Evolutionary conservation across 2,888 invertebrate species (phyloP).

Genomic region (Pachydiplax longipennis): DNA sequence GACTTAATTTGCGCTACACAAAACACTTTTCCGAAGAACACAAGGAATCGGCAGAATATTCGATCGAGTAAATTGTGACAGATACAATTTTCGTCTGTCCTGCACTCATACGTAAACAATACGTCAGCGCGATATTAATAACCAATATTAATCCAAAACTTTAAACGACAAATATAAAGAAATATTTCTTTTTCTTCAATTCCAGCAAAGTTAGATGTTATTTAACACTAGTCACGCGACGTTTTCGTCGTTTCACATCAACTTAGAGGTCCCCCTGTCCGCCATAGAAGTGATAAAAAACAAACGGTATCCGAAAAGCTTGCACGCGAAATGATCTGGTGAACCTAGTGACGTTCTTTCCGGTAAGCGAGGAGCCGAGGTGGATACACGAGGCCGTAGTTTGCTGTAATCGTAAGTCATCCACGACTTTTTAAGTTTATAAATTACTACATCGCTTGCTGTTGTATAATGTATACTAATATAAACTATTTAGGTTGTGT

Average conservation of each 20-base stretch:
- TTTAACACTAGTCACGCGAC: not conserved
- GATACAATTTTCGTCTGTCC: not conserved
- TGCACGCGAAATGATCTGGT: not conserved
- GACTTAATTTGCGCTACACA: not conserved
- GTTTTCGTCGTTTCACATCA: constrained; percentile 15
- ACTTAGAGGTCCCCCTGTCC: constrained; percentile 20
- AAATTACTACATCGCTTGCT: too few relatives aligned
- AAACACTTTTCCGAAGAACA: not conserved
- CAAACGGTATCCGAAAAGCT: not conserved
- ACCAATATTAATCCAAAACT: not conserved
- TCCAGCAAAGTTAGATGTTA: not conserved
- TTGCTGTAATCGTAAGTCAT: not conserved
- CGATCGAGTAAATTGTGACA: not conserved
- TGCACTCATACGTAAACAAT: not conserved
- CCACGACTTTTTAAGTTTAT: not conserved
- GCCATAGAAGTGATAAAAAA: not conserved
- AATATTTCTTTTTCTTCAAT: not conserved
- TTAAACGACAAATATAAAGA: not conserved
- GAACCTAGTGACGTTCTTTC: constrained; percentile 48
- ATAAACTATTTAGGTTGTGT: too few relatives aligned
- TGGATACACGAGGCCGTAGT: constrained; percentile 10
- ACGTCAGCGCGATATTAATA: not conserved
- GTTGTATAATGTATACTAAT: too few relatives aligned
- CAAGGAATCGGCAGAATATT: not conserved
- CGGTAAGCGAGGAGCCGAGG: constrained; percentile 3